Evolutionary conservation across 1,140 invertebrate species (phyloP), one percentile per base, ranked within the genome.

Genomic region (Atta cephalotes): DNA sequence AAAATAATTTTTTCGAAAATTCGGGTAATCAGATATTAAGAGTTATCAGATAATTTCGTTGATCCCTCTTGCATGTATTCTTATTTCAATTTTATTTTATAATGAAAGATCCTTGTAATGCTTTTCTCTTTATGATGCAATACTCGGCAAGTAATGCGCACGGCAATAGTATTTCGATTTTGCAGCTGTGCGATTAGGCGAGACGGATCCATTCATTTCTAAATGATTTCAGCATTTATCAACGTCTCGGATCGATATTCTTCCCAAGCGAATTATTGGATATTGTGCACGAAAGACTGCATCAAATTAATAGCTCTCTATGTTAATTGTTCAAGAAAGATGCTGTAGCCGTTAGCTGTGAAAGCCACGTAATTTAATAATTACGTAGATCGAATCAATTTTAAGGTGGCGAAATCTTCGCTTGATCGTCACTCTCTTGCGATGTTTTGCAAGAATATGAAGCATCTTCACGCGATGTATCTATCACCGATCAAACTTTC

Each of bases 131-230:
- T 76, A 25, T 84, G 80, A 84, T 45, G 80, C 39, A 84, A 84
- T 62, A 49, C 70, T 49, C 70, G 80, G 39, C 21, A 35, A 58
- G 51, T 84, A 74, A 74, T 77, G 49, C 60, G 14, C 60, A 63
- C 65, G 72, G 74, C 86, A 88, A 86, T 84, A 84, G 74, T 86
- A 87, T 86, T 86, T 86, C 82, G 84, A 89, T 91, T 87, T 88
- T 70, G 72, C 79, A 77, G 79, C 39, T 58, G 45, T 58, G 82
- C 86, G 76, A 89, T 88, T 91, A 87, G 82, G 79, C 90, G 89
- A 85, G 80, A 88, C 90, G 72, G 88, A 79, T 85, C 25, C 53
- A 68, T 85, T 4, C 39, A 31, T 74, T 74, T 74, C 68, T 12
- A 16, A 10, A 28, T 82, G 49, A 56, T 68, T 25, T 81, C 66